Evolutionary conservation across 2,797 vertebrate genomes (phyloP).

Genomic region (Ambastaia sidthimunki): DNA sequence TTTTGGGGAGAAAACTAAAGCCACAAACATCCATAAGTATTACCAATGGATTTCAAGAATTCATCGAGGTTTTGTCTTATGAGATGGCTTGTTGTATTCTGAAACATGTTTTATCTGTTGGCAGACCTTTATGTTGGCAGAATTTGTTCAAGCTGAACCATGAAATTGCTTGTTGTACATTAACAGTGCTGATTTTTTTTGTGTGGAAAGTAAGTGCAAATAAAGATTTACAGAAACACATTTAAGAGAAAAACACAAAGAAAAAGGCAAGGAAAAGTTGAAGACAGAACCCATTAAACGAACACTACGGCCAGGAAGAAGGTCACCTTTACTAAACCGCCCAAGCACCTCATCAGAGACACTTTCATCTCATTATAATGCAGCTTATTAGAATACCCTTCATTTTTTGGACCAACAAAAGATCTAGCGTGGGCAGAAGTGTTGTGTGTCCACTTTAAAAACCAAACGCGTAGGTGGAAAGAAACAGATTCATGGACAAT

Average conservation of each 20-base stretch:
- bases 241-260: conserved; percentile 36
- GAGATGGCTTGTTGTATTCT: too few species aligned
- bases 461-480: conserved; percentile 41
- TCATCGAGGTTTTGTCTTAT: too few species aligned
- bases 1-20: too few species aligned
- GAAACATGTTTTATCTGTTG: too few species aligned
- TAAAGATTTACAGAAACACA: conserved; percentile 15
- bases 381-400: conserved; percentile 38
- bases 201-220: neutral
- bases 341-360: conserved; percentile 60
- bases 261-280: conserved; percentile 26
- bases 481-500: conserved; percentile 21
- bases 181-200: neutral
- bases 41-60: too few species aligned
- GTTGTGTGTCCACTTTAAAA: conserved; percentile 40
- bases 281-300: conserved; percentile 34
- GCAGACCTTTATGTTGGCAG: too few species aligned
- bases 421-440: conserved; percentile 38
- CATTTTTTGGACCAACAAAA: conserved; percentile 29
- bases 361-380: conserved; percentile 57
- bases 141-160: too few species aligned
- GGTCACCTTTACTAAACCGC: conserved; percentile 59
- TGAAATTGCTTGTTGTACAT: neutral
- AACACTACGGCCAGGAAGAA: conserved; percentile 49
- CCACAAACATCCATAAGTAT: too few species aligned